These are phyloP conservation scores for Nyctereutes procyonoides DNA, from an alignment of 2,113 vertebrate genomes.

Conservation along the genomic window DNA sequence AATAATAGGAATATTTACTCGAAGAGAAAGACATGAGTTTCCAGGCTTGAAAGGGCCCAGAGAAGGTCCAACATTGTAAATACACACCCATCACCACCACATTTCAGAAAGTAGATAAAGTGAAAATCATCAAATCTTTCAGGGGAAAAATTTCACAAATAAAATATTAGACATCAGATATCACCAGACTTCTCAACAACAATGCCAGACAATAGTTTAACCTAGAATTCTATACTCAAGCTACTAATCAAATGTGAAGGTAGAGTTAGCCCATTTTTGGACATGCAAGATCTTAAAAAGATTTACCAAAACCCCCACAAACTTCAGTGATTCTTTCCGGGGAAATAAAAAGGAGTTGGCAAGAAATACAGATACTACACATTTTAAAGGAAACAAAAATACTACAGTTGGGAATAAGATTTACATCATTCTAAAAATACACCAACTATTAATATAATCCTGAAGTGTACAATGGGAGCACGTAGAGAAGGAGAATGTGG, in stretches of 20 bases:
- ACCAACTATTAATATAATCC: not conserved
- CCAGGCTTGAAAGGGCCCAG: not conserved
- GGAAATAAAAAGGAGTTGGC: conserved; percentile 9
- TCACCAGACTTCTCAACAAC: not conserved
- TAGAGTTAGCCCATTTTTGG: conserved; percentile 20
- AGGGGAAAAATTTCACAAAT: not conserved
- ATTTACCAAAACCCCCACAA: not conserved
- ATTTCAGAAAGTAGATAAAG: not conserved
- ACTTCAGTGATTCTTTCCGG: conserved; percentile 10
- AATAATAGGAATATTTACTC: not conserved
- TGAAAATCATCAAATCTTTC: not conserved
- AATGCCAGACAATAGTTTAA: not conserved
- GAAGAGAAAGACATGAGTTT: not conserved
- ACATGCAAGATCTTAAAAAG: not conserved
- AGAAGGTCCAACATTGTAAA: not conserved
- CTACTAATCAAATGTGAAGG: not conserved
- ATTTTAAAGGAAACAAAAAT: not conserved
- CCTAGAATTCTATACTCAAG: not conserved
- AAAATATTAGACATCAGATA: not conserved
- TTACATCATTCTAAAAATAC: not conserved
- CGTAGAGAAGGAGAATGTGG: not conserved
- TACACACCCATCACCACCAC: not conserved
- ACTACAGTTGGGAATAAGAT: not conserved
- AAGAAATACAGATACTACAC: not conserved
- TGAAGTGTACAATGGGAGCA: not conserved